Evolutionary conservation across 2,888 invertebrate species (phyloP).

Genomic region (Sinhomidia bicolor): DNA sequence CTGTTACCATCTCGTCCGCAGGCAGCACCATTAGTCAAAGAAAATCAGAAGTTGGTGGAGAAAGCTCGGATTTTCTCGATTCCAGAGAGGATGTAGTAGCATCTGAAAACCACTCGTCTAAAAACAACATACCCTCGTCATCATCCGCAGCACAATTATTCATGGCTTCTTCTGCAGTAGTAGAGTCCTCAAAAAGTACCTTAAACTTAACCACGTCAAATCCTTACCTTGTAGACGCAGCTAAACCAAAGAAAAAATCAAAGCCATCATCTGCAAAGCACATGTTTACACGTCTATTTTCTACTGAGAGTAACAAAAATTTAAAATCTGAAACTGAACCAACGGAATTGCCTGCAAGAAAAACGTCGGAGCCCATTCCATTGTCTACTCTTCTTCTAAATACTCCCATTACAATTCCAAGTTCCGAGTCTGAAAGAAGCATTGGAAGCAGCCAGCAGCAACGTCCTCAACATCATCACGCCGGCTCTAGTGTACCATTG

Average conservation of each 20-base stretch:
- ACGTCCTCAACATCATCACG: background rate
- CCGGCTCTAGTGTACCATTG: background rate
- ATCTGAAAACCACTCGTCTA: background rate
- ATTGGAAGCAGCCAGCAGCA: background rate
- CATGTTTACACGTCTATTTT: constrained; percentile 21
- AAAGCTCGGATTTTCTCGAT: background rate
- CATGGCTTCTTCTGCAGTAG: background rate
- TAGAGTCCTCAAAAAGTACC: background rate
- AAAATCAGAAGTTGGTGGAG: background rate
- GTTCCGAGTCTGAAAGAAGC: background rate
- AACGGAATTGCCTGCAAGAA: background rate
- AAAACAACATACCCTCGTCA: constrained; percentile 1
- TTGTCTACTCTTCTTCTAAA: constrained; percentile 16
- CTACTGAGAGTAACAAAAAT: background rate
- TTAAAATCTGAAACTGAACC: background rate
- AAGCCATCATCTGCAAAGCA: constrained; percentile 29
- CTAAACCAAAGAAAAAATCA: background rate
- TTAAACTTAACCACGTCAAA: background rate
- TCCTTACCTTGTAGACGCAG: background rate
- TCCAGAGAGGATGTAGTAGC: background rate
- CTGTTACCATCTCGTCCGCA: background rate
- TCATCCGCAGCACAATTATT: constrained; percentile 45
- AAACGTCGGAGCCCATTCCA: constrained; percentile 49
- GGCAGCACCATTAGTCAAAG: background rate
- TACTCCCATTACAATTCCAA: background rate